Percentiles rank a stretch among this genome's conserved stretches.
Evolutionary conservation across 2,797 vertebrate genomes (phyloP).

Genomic region (Nyctalus aviator): DNA sequence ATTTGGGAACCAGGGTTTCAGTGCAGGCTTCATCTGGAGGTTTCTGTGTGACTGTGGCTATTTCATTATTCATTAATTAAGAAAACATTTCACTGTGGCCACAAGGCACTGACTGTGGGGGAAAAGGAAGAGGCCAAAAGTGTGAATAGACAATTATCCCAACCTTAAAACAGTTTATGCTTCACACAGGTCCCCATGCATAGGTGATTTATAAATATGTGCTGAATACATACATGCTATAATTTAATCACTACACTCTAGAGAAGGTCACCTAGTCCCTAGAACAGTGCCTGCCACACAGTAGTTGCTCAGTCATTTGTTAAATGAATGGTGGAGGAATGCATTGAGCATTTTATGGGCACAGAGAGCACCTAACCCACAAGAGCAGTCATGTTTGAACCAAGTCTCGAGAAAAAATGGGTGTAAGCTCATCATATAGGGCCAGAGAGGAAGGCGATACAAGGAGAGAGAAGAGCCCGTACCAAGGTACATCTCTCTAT

Average conservation of each 20-base stretch:
- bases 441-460: neutral
- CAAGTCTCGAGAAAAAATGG: neutral
- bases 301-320: neutral
- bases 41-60: neutral
- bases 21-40: neutral
- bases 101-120: neutral
- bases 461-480: neutral
- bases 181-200: neutral
- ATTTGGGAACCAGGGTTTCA: neutral
- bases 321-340: neutral
- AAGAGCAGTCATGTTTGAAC: neutral
- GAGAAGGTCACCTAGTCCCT: neutral
- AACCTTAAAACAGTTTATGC: neutral
- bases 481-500: neutral
- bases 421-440: neutral
- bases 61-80: slow-evolving; percentile 53
- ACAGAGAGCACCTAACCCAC: neutral
- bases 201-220: neutral
- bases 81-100: neutral
- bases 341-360: neutral
- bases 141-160: neutral
- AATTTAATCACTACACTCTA: slow-evolving; percentile 1
- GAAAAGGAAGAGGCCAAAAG: neutral
- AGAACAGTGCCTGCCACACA: slow-evolving; percentile 2
- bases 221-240: neutral